Conservation (phyloP, 2,113 vertebrate species). For the Microtus ochrogaster region DNA sequence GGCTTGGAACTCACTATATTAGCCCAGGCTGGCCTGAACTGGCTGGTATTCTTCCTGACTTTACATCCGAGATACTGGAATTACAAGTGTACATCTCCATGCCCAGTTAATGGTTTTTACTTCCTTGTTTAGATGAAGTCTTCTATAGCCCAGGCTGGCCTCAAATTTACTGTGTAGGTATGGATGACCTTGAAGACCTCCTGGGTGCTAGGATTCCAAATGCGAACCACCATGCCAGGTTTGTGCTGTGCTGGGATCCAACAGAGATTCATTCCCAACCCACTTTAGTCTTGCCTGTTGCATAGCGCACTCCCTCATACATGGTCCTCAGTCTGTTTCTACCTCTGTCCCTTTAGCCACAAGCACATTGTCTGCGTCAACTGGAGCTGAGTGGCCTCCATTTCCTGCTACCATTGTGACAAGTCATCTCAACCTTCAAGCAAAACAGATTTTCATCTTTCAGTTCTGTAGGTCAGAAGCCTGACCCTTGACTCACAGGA, state of each 20-base stretch:
- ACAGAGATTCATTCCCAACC: neutral
- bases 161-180: neutral
- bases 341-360: neutral
- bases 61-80: neutral
- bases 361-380: neutral
- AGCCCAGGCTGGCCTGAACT: too few relatives aligned
- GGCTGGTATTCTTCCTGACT: neutral
- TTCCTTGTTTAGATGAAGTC: neutral
- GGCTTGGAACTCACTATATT: too few relatives aligned
- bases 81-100: neutral
- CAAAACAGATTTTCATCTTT: neutral
- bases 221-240: neutral
- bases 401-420: neutral
- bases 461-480: neutral
- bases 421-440: neutral
- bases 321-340: neutral
- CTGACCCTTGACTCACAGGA: neutral
- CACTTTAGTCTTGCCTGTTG: neutral
- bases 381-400: neutral
- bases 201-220: neutral
- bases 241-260: neutral
- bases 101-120: neutral
- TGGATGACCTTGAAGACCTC: neutral
- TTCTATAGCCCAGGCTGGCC: neutral
- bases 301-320: neutral